Evolutionary conservation across 2,797 vertebrate genomes (phyloP), one percentile per base, ranked within the genome.

Genomic region (Scleropages formosus): DNA sequence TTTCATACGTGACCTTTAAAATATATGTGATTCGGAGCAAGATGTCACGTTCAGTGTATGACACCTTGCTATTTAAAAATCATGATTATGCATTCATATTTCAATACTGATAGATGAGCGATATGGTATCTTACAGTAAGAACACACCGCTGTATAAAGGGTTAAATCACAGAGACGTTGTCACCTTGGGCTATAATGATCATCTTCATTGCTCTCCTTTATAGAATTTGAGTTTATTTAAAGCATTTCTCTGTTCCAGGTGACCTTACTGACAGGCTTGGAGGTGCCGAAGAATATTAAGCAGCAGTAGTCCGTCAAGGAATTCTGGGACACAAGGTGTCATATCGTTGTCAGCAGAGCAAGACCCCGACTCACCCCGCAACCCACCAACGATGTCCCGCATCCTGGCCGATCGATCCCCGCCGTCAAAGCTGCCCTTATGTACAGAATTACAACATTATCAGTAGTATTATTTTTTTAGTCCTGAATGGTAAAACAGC

Each of bases 211-310:
- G 31, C 31, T 39, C 2, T 6, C 31, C n/a, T n/a, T n/a, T 39
- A 39, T 39, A 39, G 31, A 6, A 39, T 39, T 39, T 39, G 31
- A 39, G n/a, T 12, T 20, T 27, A 63, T 24, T 24, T 26, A 22
- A 8, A 26, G 27, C 15, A 18, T 11, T 86, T 87, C 59, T 90
- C 81, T 82, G 2, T 81, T 76, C 11, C 87, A 99, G 97, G 96
- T 96, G 87, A 99, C 96, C 58, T 85, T 99, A 84, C 89, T 94
- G 77, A 97, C 96, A 0, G 97, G 97, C 81, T 83, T 99, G 88
- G 96, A 97, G 83, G 90, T 98, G 82, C 96, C 97, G 79, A 94
- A 94, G 80, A 93, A 83, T 81, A 84, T 85, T 78, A 89, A 90
- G 80, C 91, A 87, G 88, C 89, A 85, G 83, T 81, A 80, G 47